These are phyloP conservation scores for Chionomys nivalis DNA, from an alignment of 2,113 vertebrate genomes.

Conservation along the genomic window DNA sequence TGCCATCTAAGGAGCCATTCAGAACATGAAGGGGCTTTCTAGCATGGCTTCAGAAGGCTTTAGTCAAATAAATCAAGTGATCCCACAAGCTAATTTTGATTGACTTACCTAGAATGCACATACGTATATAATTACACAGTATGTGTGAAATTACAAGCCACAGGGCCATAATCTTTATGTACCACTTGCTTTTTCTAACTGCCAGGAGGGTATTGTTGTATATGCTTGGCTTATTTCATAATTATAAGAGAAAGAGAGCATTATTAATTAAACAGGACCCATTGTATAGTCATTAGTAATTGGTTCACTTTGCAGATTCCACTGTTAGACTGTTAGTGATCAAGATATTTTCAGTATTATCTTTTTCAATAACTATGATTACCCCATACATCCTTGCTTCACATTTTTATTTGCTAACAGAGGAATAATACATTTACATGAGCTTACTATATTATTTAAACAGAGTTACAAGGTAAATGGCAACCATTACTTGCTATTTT, in stretches of 20 bases:
- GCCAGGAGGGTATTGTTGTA: conserved; percentile 38
- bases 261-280: conserved; percentile 50
- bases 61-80: background rate
- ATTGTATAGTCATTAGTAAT: conserved; percentile 38
- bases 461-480: background rate
- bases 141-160: conserved; percentile 10
- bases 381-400: background rate
- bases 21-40: background rate
- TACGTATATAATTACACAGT: conserved; percentile 50
- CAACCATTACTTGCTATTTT: conserved; percentile 4
- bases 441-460: background rate
- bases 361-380: background rate
- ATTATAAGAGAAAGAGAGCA: conserved; percentile 13
- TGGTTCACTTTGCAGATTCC: conserved; percentile 50
- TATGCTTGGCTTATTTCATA: conserved; percentile 46
- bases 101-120: background rate
- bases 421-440: background rate
- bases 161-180: conserved; percentile 19
- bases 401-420: conserved; percentile 4
- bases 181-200: conserved; percentile 12
- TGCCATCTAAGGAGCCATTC: background rate
- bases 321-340: background rate
- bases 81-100: background rate
- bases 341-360: background rate
- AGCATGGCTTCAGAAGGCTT: background rate